phyloP scores from a whole-genome alignment of 1,140 invertebrate species.

The Drosophila malerkotliana region DNA sequence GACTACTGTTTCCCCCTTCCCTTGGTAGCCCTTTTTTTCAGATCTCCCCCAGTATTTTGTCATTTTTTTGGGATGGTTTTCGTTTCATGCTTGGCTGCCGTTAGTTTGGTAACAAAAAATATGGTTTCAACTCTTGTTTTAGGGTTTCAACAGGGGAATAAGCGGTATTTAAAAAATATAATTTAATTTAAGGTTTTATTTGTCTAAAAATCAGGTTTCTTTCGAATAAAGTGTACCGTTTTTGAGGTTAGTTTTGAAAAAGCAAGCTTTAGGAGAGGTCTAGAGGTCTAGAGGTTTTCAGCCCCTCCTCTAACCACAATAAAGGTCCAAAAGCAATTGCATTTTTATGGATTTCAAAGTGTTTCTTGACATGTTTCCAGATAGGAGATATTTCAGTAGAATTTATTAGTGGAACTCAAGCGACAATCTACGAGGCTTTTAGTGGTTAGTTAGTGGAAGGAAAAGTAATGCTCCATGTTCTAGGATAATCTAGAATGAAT shows the following conservation, averaged over 20 bases:
- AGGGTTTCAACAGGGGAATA: neutral
- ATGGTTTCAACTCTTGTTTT: neutral
- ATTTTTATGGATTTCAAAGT: slow-evolving; percentile 76
- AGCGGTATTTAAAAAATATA: too few relatives aligned
- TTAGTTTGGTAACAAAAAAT: slow-evolving; percentile 14
- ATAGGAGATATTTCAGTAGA: slow-evolving; percentile 39
- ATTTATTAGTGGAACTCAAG: slow-evolving; percentile 55
- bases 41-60: slow-evolving; percentile 15
- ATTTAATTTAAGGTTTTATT: too few relatives aligned
- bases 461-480: slow-evolving; percentile 3
- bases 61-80: slow-evolving; percentile 54
- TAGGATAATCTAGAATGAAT: slow-evolving; percentile 16
- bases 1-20: slow-evolving; percentile 7
- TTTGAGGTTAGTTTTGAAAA: too few relatives aligned
- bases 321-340: slow-evolving; percentile 62
- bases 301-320: slow-evolving; percentile 1
- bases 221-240: too few relatives aligned
- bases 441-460: slow-evolving; percentile 2
- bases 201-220: too few relatives aligned
- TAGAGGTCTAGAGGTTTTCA: neutral
- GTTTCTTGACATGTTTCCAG: slow-evolving; percentile 66
- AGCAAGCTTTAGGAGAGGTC: too few relatives aligned
- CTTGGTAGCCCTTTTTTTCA: neutral
- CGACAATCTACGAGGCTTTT: slow-evolving; percentile 4
- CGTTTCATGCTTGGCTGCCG: slow-evolving; percentile 65